phyloP scores from a whole-genome alignment of 2,797 vertebrate genomes.

The Carcharodon carcharias region DNA sequence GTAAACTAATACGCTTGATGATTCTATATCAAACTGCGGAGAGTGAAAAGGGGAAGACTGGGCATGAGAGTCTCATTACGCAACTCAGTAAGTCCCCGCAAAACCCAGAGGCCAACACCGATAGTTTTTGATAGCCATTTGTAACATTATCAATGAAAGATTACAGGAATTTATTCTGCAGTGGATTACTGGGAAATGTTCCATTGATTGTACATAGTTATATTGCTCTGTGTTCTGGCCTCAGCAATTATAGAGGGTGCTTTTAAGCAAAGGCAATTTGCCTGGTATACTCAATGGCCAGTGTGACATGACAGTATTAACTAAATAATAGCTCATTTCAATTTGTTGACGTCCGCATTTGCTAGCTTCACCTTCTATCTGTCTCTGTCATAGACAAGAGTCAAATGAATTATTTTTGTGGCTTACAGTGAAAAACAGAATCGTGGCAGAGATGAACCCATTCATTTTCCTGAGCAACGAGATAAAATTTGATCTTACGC shows the following conservation, averaged over 20 bases:
- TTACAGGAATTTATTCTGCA: neutral
- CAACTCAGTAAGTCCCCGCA: neutral
- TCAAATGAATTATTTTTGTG: neutral
- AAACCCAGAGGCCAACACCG: neutral
- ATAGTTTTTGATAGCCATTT: neutral
- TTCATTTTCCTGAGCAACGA: neutral
- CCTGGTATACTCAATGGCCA: neutral
- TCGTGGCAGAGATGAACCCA: neutral
- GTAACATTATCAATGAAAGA: neutral
- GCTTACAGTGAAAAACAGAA: neutral
- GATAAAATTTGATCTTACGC: neutral
- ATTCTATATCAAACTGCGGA: neutral
- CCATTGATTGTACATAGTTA: neutral
- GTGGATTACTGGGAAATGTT: neutral
- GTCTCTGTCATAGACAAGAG: neutral
- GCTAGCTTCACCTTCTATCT: neutral
- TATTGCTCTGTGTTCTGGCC: neutral
- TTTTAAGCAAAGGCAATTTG: neutral
- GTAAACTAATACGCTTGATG: neutral
- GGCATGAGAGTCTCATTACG: neutral
- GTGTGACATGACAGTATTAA: neutral
- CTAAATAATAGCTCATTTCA: neutral
- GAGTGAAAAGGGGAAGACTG: neutral
- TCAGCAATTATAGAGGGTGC: neutral
- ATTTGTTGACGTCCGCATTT: neutral